These are phyloP conservation scores for Strigamia crassipes DNA, from an alignment of 2,888 invertebrate genomes.

Conservation along the genomic window DNA sequence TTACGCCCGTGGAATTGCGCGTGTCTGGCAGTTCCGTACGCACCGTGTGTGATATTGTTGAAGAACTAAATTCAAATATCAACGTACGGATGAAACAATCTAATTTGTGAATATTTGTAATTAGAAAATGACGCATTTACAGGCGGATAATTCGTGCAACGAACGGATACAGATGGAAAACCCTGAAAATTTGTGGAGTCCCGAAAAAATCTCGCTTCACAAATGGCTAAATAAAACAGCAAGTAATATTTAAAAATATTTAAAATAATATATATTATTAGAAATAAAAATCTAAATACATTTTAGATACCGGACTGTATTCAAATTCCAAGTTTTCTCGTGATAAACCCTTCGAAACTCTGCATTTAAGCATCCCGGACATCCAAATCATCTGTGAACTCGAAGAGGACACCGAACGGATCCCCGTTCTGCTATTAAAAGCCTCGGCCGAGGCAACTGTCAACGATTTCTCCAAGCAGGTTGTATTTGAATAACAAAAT, in stretches of 20 bases:
- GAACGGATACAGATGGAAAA: constrained; percentile 54
- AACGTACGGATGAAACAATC: constrained; percentile 45
- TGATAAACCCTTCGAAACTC: constrained; percentile 63
- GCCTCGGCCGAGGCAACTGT: constrained; percentile 67
- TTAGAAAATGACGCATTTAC: not conserved
- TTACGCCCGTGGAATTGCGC: constrained; percentile 73
- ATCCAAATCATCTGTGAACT: constrained; percentile 71
- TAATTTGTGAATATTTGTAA: not conserved
- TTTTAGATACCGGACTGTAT: constrained; percentile 43
- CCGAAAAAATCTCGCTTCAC: constrained; percentile 66
- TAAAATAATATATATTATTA: too few relatives aligned
- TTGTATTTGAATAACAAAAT: constrained; percentile 50
- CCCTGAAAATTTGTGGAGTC: constrained; percentile 72
- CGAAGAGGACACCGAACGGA: constrained; percentile 59
- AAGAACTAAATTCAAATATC: constrained; percentile 53
- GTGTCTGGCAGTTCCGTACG: constrained; percentile 75
- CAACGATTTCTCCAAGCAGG: constrained; percentile 71
- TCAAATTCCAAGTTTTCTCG: constrained; percentile 59
- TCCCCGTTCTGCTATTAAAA: constrained; percentile 65
- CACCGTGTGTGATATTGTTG: constrained; percentile 66
- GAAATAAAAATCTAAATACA: too few relatives aligned
- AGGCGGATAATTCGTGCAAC: not conserved
- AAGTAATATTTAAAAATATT: too few relatives aligned
- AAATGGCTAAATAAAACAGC: constrained; percentile 37
- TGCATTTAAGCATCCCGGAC: constrained; percentile 65